phyloP scores from a whole-genome alignment of 2,113 vertebrate species.

The Stigmatopora argus region DNA sequence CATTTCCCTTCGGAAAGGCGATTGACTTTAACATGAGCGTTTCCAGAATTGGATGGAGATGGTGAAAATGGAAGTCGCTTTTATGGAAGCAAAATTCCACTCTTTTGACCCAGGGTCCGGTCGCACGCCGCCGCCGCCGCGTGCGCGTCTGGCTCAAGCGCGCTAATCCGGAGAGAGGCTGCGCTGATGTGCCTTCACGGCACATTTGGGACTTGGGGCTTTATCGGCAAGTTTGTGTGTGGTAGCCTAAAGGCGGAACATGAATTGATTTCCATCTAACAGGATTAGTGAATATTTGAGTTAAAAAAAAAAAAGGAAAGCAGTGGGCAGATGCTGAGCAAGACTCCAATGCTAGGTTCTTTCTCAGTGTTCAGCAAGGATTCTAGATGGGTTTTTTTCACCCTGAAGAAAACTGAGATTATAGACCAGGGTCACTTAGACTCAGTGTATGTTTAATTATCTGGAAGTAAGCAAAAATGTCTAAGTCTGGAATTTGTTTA shows the following conservation, averaged over 20 bases:
- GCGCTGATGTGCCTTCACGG: constrained; percentile 61
- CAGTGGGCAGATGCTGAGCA: constrained; percentile 4
- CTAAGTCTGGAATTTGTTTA: too few species aligned
- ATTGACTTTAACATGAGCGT: constrained; percentile 19
- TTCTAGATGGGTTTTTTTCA: neutral
- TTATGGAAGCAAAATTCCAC: constrained; percentile 1
- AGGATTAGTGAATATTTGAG: constrained; percentile 61
- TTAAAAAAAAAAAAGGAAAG: constrained; percentile 13
- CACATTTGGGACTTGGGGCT: constrained; percentile 60
- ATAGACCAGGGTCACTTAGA: too few species aligned
- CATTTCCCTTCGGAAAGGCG: neutral
- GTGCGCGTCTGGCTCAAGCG: constrained; percentile 52
- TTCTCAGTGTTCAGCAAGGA: neutral
- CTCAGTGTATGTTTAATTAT: too few species aligned
- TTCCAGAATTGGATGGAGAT: too few species aligned
- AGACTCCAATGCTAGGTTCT: neutral
- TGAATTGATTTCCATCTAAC: constrained; percentile 64
- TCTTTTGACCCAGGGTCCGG: constrained; percentile 42
- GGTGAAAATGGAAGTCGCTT: neutral
- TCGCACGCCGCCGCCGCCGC: constrained; percentile 37
- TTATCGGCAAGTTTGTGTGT: constrained; percentile 45
- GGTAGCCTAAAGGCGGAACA: constrained; percentile 51
- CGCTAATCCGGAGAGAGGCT: constrained; percentile 60
- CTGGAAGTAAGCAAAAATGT: too few species aligned
- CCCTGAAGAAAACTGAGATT: too few species aligned